Percentiles rank a stretch among this genome's conserved stretches.
These are phyloP conservation scores for Melanotaenia trifasciata DNA, from an alignment of 2,797 vertebrate genomes.

Conservation along the genomic window DNA sequence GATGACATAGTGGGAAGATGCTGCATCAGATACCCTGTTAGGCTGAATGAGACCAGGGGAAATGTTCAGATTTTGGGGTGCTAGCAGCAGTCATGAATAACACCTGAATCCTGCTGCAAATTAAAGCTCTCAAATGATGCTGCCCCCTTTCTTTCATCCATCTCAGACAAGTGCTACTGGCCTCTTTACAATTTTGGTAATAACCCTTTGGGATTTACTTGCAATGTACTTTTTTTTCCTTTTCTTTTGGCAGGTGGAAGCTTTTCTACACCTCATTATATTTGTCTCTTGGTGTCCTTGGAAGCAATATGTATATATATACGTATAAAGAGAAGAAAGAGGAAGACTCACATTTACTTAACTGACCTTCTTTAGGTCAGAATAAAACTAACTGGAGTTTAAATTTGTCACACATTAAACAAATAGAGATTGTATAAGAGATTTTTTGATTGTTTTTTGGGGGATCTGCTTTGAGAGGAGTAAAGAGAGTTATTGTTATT, in stretches of 20 bases:
- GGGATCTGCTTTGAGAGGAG: neutral
- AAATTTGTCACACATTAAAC: too few species aligned
- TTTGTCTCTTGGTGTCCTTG: neutral
- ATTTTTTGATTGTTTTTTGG: neutral
- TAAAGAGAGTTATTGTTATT: neutral
- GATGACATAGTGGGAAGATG: neutral
- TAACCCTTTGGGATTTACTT: neutral
- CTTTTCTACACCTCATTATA: neutral
- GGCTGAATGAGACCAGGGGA: conserved; percentile 29
- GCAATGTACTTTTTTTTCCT: neutral
- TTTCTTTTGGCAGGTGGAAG: neutral
- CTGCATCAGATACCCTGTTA: conserved; percentile 42
- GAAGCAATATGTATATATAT: neutral
- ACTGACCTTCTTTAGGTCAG: neutral
- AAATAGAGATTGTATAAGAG: too few species aligned
- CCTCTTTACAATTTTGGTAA: neutral
- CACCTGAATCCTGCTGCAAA: conserved; percentile 18
- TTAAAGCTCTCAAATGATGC: conserved; percentile 22
- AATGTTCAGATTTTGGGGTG: conserved; percentile 24
- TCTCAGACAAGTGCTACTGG: neutral
- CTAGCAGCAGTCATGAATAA: conserved; percentile 1
- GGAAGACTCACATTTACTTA: neutral
- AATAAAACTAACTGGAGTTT: neutral
- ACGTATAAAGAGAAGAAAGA: neutral
- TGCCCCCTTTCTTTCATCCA: neutral